These are phyloP conservation scores for Cordilura impudica DNA, from an alignment of 2,888 invertebrate genomes.

Conservation along the genomic window DNA sequence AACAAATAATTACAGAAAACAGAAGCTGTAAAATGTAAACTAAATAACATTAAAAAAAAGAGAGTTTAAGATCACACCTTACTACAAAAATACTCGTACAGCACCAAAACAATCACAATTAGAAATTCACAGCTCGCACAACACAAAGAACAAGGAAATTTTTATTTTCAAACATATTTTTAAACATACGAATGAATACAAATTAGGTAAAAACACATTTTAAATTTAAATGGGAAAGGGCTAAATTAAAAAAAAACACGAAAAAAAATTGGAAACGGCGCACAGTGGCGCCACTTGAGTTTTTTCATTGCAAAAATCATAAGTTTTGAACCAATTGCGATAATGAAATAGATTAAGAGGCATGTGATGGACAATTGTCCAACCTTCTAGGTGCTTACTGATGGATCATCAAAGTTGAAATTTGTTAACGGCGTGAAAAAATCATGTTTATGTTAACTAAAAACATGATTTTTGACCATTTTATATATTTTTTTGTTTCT, in stretches of 20 bases:
- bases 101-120: neutral
- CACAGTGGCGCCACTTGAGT: too few relatives aligned
- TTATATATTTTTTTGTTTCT: too few relatives aligned
- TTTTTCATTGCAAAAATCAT: too few relatives aligned
- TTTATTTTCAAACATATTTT: conserved; percentile 30
- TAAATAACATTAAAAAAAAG: neutral
- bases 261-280: neutral
- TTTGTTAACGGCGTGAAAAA: too few relatives aligned
- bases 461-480: too few relatives aligned
- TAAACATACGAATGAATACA: neutral
- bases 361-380: too few relatives aligned
- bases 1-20: conserved; percentile 39
- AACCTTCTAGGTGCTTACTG: too few relatives aligned
- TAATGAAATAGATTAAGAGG: too few relatives aligned
- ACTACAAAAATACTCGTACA: neutral
- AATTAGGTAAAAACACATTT: conserved; percentile 11
- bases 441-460: too few relatives aligned
- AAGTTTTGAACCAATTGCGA: too few relatives aligned
- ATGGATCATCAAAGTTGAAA: too few relatives aligned
- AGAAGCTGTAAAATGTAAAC: conserved; percentile 44
- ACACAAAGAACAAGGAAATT: conserved; percentile 16
- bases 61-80: conserved; percentile 49
- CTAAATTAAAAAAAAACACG: neutral
- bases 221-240: conserved; percentile 30
- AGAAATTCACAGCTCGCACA: conserved; percentile 30